Evolutionary conservation across 2,888 invertebrate genomes (phyloP).

Genomic region (Ectemnius cavifrons): DNA sequence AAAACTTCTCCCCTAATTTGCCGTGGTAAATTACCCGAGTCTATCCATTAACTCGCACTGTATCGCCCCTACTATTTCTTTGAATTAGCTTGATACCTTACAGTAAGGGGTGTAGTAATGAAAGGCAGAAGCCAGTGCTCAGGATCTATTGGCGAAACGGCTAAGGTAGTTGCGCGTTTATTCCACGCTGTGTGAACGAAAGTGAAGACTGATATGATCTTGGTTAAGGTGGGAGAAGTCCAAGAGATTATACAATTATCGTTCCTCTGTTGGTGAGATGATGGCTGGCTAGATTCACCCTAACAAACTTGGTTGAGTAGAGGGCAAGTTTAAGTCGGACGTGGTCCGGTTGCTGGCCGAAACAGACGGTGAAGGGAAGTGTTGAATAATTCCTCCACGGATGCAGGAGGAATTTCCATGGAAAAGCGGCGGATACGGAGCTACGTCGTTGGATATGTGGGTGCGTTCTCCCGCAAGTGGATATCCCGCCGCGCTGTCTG

Average conservation of each 20-base stretch:
- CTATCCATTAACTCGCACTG: not conserved
- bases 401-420: slow-evolving; percentile 40
- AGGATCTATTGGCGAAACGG: no score
- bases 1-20: not conserved
- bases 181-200: no score
- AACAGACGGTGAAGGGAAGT: not conserved
- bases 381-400: slow-evolving; percentile 48
- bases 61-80: not conserved
- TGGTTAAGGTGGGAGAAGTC: no score
- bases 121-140: no score
- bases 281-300: slow-evolving; percentile 33
- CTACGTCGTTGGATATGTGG: slow-evolving; percentile 1
- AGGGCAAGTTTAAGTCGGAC: slow-evolving; percentile 21
- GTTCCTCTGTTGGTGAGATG: not conserved
- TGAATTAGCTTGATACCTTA: not conserved
- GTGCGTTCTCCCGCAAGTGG: not conserved
- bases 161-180: no score
- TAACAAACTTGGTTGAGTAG: slow-evolving; percentile 38
- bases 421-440: slow-evolving; percentile 17
- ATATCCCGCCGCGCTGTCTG: no score
- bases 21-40: not conserved
- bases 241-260: no score
- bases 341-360: slow-evolving; percentile 21
- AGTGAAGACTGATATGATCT: slow-evolving; percentile 10
- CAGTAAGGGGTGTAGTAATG: no score